Evolutionary conservation across 2,113 vertebrate species (phyloP).

Genomic region (Sinocyclocheilus rhinocerous): DNA sequence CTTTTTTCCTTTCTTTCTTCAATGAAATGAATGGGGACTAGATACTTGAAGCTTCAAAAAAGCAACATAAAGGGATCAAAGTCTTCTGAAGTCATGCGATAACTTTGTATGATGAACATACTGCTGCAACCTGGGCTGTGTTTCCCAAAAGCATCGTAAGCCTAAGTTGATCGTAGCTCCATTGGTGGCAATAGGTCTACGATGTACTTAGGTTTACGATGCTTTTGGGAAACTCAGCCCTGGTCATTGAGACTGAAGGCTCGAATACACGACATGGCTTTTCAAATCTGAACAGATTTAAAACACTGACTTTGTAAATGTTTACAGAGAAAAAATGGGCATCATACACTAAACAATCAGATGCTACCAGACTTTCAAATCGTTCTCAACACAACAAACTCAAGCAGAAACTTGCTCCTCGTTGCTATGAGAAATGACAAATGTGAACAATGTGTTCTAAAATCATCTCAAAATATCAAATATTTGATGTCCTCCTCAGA

Average conservation of each 20-base stretch:
- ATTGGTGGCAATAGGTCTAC: too few relatives aligned
- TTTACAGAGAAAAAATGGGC: background rate
- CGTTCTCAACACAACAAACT: background rate
- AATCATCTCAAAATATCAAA: too few relatives aligned
- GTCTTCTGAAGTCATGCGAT: background rate
- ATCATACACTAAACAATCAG: background rate
- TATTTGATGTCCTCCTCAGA: too few relatives aligned
- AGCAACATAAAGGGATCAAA: background rate
- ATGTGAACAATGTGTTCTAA: too few relatives aligned
- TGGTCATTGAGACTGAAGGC: too few relatives aligned
- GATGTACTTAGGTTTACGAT: too few relatives aligned
- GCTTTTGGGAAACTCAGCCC: too few relatives aligned
- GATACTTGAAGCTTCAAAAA: background rate
- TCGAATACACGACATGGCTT: too few relatives aligned
- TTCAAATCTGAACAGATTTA: background rate
- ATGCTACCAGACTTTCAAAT: background rate
- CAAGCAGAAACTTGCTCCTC: background rate
- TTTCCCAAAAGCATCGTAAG: too few relatives aligned
- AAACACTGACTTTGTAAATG: background rate
- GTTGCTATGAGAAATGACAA: too few relatives aligned
- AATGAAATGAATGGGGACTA: background rate
- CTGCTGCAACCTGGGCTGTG: background rate
- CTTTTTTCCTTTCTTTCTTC: too few relatives aligned
- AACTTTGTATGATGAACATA: background rate
- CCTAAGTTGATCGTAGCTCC: too few relatives aligned